These are phyloP conservation scores for Paragorgia papillata DNA, from an alignment of 92 coral and sea anemone species.

Conservation along the genomic window DNA sequence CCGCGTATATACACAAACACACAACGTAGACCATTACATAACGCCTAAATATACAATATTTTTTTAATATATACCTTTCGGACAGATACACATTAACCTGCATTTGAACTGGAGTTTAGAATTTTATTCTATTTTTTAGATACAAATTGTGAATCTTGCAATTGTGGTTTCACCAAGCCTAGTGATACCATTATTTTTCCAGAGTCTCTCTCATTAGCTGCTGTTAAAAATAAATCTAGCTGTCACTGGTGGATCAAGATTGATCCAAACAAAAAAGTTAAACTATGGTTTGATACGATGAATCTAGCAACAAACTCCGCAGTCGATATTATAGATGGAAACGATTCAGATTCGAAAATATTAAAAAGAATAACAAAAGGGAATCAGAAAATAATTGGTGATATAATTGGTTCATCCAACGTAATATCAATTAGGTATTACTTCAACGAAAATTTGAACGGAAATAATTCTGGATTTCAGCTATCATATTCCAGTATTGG, in stretches of 20 bases:
- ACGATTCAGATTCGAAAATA: constrained; percentile 69
- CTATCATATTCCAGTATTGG: constrained; percentile 33
- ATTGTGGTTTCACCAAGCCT: constrained; percentile 71
- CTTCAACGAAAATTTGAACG: neutral
- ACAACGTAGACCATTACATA: no score
- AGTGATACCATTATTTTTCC: constrained; percentile 92
- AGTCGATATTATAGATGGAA: constrained; percentile 78
- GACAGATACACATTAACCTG: neutral
- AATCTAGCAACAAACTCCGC: constrained; percentile 73
- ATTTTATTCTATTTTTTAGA: neutral
- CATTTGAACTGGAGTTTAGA: neutral
- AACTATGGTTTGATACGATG: constrained; percentile 87
- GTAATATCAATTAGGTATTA: constrained; percentile 23
- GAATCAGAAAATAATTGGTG: constrained; percentile 14
- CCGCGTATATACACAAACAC: no score
- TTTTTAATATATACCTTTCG: no score
- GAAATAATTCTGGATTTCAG: constrained; percentile 16
- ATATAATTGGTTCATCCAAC: constrained; percentile 30
- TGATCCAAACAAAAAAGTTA: constrained; percentile 55
- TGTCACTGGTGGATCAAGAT: constrained; percentile 85
- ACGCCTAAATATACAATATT: no score
- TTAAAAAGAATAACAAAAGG: constrained; percentile 63
- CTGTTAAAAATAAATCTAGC: constrained; percentile 54
- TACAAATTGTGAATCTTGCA: constrained; percentile 67
- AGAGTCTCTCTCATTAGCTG: constrained; percentile 62